Evolutionary conservation across 2,797 vertebrate genomes (phyloP), one percentile per base, ranked within the genome.

Genomic region (Aselliscus stoliczkanus): DNA sequence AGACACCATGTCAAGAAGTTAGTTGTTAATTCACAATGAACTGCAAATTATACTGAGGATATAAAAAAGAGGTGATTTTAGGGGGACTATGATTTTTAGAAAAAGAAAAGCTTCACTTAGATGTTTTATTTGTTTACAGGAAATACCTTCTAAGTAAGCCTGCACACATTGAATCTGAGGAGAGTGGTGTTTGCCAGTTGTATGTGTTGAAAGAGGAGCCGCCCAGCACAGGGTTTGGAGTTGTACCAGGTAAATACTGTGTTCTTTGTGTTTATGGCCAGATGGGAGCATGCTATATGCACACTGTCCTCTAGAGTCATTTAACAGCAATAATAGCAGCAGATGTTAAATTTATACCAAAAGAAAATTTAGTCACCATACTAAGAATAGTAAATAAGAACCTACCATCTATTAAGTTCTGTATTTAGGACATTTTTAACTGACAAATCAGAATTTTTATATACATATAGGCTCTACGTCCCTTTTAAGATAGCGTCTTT

Each of bases 71-170:
- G 39, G 1, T 15, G n/a, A n/a, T 79, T 79, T 90, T 5, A 1
- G 27, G 47, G 10, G 52, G 52, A 83, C 50, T 50, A 13, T 54
- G 52, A 21, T 54, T 54, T 54, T 54, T 54, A 50, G 25, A 42
- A 93, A 93, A 95, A 79, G 64, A 88, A 94, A 85, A 77, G 25
- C 31, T 52, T 90, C 39, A 82, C 17, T 21, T 34, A 65, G 42
- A 34, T 92, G 18, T 84, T 90, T 83, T 69, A 7, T 83, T 95
- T 91, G 73, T 97, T 98, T 79, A 75, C 95, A 99, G 99, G 97
- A 99, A 99, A 98, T 99, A 99, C 98, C 98, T 99, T 97, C 98
- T 99, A 98, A 99, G 99, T 60, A 99, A 99, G 96, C 99, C 98
- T 82, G 98, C 99, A 97, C 98, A 99, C 93, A 98, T 99, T 97